Evolutionary conservation across 2,113 vertebrate genomes (phyloP), one percentile per base, ranked within the genome.

Genomic region (Herpailurus yagouaroundi): DNA sequence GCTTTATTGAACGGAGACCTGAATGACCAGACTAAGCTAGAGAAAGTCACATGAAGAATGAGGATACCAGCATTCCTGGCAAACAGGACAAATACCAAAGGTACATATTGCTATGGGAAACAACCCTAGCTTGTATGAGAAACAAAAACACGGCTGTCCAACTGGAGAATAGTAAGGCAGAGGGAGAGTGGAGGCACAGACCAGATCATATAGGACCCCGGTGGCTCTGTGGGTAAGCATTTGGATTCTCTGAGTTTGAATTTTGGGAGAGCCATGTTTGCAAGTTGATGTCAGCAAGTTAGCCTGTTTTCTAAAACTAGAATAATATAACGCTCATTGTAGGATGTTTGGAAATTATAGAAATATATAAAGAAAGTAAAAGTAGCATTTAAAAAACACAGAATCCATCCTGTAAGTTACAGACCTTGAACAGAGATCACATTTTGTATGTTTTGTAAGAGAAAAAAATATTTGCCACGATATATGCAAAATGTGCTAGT

Each of bases 311-410:
- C 79, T 96, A 88, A 97, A 82, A 68, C 48, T 73, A 50, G 10
- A 55, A 82, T 45, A 57, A 27, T 80, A 45, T 80, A 1, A 1
- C 86, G 9, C 48, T 97, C 23, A 41, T 87, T 93, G 71, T 41
- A 63, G 71, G 33, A 81, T 93, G 21, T 91, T 96, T 83, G n/a
- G 31, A 80, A 96, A 69, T 82, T 74, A 90, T n/a, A 89, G 45
- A 76, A 97, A 95, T 77, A 68, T 33, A 33, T 45, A 36, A 80
- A 55, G 48, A 90, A 97, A 94, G 36, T 79, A 41, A 74, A 82
- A 88, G 45, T 93, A 41, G 12, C 68, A 63, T 81, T 97, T 95
- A 86, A 95, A 97, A 97, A 96, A 76, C 57, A 91, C 36, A 92
- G 45, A 80, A 76, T 92, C 33, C 11, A 66, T 86, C 81, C 55